These are phyloP conservation scores for Agonopterix alstromeriana DNA, from an alignment of 2,888 invertebrate species.

Conservation along the genomic window DNA sequence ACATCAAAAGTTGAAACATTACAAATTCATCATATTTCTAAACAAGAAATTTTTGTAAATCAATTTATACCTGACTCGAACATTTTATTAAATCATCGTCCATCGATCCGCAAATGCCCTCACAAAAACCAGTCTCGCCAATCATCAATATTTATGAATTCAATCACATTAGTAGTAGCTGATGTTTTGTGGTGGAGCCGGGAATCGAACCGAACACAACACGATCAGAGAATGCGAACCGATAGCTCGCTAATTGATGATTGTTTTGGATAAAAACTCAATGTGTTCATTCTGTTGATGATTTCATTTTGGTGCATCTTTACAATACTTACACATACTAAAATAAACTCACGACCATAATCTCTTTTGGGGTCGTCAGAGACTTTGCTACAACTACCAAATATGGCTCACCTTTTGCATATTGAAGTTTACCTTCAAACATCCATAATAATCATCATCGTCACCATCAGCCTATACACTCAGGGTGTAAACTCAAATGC, in stretches of 20 bases:
- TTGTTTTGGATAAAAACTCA: slow-evolving; percentile 20
- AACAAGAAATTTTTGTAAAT: not conserved
- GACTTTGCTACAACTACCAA: no score
- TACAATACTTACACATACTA: not conserved
- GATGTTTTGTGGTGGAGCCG: slow-evolving; percentile 30
- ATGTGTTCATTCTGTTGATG: slow-evolving; percentile 20
- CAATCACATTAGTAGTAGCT: slow-evolving; percentile 42
- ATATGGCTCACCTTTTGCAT: no score
- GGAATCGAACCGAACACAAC: slow-evolving; percentile 28
- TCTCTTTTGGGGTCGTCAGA: no score
- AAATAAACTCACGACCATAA: no score
- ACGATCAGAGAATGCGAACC: slow-evolving; percentile 41
- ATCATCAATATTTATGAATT: slow-evolving; percentile 49
- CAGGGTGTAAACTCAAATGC: no score
- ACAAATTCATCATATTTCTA: no score
- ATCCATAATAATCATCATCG: no score
- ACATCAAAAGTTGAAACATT: no score
- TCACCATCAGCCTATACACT: no score
- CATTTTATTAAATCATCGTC: not conserved
- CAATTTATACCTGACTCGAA: not conserved
- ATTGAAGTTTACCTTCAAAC: no score
- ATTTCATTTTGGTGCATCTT: slow-evolving; percentile 2
- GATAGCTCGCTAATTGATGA: slow-evolving; percentile 37
- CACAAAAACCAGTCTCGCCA: slow-evolving; percentile 12
- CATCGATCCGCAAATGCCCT: slow-evolving; percentile 3